Base-by-base conservation (phyloP, 2,113 vertebrate genomes). In the Strigops habroptila region DNA sequence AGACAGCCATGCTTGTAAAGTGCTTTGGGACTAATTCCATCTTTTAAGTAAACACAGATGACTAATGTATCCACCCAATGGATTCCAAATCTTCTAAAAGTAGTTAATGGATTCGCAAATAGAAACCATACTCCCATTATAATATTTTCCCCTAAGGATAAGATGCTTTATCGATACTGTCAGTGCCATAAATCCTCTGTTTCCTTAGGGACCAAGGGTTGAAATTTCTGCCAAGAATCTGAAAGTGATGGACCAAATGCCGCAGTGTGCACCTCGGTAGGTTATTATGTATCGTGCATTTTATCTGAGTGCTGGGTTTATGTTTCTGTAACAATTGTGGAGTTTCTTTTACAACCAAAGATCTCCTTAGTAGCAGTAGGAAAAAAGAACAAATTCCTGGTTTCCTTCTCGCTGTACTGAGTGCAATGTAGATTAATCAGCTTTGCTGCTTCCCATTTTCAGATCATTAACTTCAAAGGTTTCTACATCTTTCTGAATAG, bases 201-300 rank as follows among this genome's bases (percentile, higher is more conserved):
- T 95, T 94, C 83, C 86, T 77, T 90, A 99, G 99, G 99, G 99
- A 77, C 98, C 99, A 88, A 98, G 99, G 96, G 99, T 99, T 79
- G 99, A 99, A 97, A 99, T 99, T 93, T 98, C 99, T 94, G 99
- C 99, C 92, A 99, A 99, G 97, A 99, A 99, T 93, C 98, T 99
- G 73, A 99, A 99, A 96, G 98, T 99, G 94, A 99, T 99, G 99
- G 99, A 99, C 97, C 99, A 99, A 98, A 99, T 99, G 99, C 98
- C 99, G 41, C 98, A 98, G 73, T 97, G 97, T 88, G 99, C 99
- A 62, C 99, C 99, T 49, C 98, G 99, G 99, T 99, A 98, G 93
- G 98, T 97, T 44, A 11, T 55, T 84, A 8, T 14, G 8, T 74
- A 25, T 76, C 76, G 15, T 1, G 28, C 13, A 5, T 79, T 71